phyloP scores from a whole-genome alignment of 2,797 vertebrate genomes.

The Pyrrhura leucotis region DNA sequence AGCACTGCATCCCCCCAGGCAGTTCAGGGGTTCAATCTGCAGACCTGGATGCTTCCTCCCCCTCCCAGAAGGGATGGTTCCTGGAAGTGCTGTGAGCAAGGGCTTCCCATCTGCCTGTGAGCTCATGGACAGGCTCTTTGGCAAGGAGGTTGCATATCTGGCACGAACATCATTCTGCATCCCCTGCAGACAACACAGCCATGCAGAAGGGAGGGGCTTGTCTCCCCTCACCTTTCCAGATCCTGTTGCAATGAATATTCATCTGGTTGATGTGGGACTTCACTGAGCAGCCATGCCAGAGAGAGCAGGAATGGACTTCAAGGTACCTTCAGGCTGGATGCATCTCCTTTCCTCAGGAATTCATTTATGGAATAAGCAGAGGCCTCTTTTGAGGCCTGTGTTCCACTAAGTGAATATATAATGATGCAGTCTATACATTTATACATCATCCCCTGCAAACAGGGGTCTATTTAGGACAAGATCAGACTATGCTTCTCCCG shows the following conservation, averaged over 20 bases:
- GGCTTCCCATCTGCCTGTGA: background rate
- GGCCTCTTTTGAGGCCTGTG: constrained; percentile 29
- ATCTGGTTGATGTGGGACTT: background rate
- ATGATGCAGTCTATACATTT: constrained; percentile 57
- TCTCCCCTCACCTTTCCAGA: background rate
- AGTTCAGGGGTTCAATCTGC: background rate
- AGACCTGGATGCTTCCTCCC: background rate
- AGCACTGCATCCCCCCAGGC: background rate
- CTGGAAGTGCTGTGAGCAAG: background rate
- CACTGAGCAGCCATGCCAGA: background rate
- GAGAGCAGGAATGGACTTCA: background rate
- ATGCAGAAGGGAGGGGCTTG: accelerated
- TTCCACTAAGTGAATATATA: constrained; percentile 69
- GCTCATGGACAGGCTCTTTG: background rate
- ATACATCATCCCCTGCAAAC: constrained; percentile 73
- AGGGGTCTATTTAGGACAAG: constrained; percentile 67
- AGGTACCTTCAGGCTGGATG: constrained; percentile 16
- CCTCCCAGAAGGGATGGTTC: background rate
- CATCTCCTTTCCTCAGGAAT: constrained; percentile 43
- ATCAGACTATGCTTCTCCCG: constrained; percentile 69
- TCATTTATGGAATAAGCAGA: constrained; percentile 59
- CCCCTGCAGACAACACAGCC: accelerated
- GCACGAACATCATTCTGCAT: accelerated
- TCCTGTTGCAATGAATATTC: background rate
- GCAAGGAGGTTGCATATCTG: background rate